phyloP scores from a whole-genome alignment of 92 coral and sea anemone species.

The Pocillopora grandis region DNA sequence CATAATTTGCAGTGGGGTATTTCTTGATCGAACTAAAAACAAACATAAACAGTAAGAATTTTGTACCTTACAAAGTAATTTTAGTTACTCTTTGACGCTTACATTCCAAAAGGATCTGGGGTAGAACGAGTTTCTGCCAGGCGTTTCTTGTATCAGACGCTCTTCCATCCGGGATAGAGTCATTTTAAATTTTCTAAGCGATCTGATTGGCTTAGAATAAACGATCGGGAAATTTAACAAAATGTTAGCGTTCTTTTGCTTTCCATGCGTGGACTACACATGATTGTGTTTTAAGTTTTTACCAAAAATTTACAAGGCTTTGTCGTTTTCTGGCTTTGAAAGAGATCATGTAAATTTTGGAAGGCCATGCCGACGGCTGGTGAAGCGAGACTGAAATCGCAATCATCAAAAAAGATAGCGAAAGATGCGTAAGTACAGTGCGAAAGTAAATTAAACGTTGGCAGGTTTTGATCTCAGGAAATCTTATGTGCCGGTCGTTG shows the following conservation, averaged over 20 bases:
- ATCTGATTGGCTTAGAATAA: constrained; percentile 42
- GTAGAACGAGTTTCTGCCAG: constrained; percentile 17
- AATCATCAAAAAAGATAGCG: constrained; percentile 8
- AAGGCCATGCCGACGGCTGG: constrained; percentile 45
- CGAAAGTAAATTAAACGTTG: too few species aligned
- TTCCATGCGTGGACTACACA: not conserved
- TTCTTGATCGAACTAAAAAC: too few species aligned
- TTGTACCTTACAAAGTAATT: too few species aligned
- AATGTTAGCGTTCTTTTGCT: constrained; percentile 13
- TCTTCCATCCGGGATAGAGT: constrained; percentile 26
- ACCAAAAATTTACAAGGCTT: not conserved
- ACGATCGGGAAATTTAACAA: constrained; percentile 45
- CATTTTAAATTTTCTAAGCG: constrained; percentile 14
- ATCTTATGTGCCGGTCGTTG: too few species aligned
- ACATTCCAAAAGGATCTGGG: not conserved
- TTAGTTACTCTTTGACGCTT: not conserved
- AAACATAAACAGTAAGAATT: too few species aligned
- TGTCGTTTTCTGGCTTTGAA: not conserved
- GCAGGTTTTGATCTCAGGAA: too few species aligned
- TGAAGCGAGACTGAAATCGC: constrained; percentile 31
- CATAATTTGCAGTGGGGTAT: too few species aligned
- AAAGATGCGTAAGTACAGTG: constrained; percentile 20
- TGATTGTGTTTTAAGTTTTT: not conserved
- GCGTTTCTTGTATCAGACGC: constrained; percentile 7
- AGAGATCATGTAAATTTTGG: constrained; percentile 5